phyloP scores from a whole-genome alignment of 64 coral and sea anemone species.

The Hydrozoanthus tunicans region DNA sequence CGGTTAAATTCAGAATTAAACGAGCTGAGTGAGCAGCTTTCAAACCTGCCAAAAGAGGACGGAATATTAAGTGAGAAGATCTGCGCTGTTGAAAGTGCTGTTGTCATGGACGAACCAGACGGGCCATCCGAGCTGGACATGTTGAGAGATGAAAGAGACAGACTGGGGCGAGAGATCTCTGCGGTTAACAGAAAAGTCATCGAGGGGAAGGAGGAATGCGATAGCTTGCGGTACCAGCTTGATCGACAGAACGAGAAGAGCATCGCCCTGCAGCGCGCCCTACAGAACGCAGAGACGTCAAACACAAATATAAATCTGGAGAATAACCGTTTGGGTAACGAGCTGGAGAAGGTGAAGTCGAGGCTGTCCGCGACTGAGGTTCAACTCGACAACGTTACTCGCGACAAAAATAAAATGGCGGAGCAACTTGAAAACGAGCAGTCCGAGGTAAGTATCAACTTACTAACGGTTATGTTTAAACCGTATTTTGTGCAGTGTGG shows the following conservation, averaged over 20 bases:
- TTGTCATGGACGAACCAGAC: slow-evolving; percentile 48
- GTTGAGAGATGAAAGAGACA: slow-evolving; percentile 78
- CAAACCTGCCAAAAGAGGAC: slow-evolving; percentile 53
- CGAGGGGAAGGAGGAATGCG: slow-evolving; percentile 68
- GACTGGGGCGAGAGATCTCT: slow-evolving; percentile 71
- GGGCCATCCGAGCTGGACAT: slow-evolving; percentile 76
- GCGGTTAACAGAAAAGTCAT: slow-evolving; percentile 70
- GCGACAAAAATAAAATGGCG: slow-evolving; percentile 65
- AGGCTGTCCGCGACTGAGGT: slow-evolving; percentile 75
- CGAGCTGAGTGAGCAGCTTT: slow-evolving; percentile 46
- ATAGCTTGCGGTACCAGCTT: slow-evolving; percentile 76
- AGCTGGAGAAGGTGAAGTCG: slow-evolving; percentile 67
- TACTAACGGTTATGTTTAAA: background rate
- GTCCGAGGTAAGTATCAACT: slow-evolving; percentile 31
- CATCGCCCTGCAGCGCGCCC: slow-evolving; percentile 52
- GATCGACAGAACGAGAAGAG: slow-evolving; percentile 72
- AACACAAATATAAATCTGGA: slow-evolving; percentile 74
- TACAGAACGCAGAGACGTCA: slow-evolving; percentile 60
- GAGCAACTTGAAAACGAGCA: slow-evolving; percentile 69
- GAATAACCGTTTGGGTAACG: slow-evolving; percentile 69
- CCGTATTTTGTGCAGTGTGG: too few relatives aligned
- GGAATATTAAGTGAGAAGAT: slow-evolving; percentile 58
- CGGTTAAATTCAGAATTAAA: slow-evolving; percentile 79
- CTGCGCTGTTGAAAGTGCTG: slow-evolving; percentile 43
- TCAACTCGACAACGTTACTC: slow-evolving; percentile 60